Percentiles rank a stretch among this genome's conserved stretches.
These are phyloP conservation scores for Neoscelio sp. DNA, from an alignment of 2,888 invertebrate species.

Conservation along the genomic window DNA sequence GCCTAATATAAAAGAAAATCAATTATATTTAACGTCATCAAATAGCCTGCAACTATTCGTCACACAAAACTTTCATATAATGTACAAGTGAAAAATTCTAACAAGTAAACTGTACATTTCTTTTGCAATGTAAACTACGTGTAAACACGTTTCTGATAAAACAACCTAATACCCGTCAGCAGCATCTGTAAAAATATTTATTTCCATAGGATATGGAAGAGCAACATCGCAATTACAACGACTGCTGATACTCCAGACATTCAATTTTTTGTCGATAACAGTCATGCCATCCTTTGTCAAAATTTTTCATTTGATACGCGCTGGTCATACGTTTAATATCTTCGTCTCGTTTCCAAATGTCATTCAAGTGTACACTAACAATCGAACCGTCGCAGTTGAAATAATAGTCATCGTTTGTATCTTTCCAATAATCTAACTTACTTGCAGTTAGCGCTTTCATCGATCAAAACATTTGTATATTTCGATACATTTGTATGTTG, in stretches of 20 bases:
- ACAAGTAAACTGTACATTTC: no score
- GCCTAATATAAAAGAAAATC: no score
- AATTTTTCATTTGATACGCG: conserved; percentile 12
- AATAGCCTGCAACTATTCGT: no score
- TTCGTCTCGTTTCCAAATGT: conserved; percentile 11
- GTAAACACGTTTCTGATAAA: conserved; percentile 10
- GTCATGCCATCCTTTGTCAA: neutral
- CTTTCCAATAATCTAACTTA: conserved; percentile 16
- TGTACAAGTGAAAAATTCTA: no score
- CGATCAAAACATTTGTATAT: conserved; percentile 47
- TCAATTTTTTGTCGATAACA: conserved; percentile 27
- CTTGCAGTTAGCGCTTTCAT: conserved; percentile 28
- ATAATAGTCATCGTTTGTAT: neutral
- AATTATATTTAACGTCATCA: no score
- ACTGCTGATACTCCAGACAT: neutral
- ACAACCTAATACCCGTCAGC: conserved; percentile 19
- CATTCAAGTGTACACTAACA: conserved; percentile 10
- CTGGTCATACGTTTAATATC: neutral
- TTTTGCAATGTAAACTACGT: neutral
- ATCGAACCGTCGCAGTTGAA: no score
- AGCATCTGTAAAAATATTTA: conserved; percentile 26
- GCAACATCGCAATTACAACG: conserved; percentile 13
- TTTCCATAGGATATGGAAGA: neutral
- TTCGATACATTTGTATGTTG: conserved; percentile 37
- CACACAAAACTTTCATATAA: no score